These are phyloP conservation scores for Arctia plantaginis DNA, from an alignment of 2,888 invertebrate species.

Conservation along the genomic window DNA sequence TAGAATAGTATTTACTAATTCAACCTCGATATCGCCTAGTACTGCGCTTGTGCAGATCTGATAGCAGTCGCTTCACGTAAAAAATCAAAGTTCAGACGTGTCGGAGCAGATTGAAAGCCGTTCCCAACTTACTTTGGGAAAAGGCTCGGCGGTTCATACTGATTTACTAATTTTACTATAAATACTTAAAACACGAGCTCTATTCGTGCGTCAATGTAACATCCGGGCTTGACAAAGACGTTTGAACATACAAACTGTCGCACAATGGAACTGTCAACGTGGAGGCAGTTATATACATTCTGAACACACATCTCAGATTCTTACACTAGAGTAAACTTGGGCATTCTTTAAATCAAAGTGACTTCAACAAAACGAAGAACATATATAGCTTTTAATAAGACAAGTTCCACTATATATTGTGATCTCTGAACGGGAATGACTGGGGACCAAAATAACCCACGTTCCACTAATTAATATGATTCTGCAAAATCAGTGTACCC, in stretches of 20 bases:
- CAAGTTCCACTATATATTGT: background rate
- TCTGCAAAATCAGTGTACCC: no score
- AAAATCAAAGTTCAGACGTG: no score
- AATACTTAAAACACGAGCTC: background rate
- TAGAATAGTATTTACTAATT: no score
- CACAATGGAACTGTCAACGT: slow-evolving; percentile 1
- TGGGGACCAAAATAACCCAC: no score
- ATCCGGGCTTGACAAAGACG: slow-evolving; percentile 13
- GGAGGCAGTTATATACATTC: slow-evolving; percentile 1
- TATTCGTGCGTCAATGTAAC: slow-evolving; percentile 4
- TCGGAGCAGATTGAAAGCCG: no score
- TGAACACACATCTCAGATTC: background rate
- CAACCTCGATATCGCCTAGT: no score
- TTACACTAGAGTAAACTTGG: background rate
- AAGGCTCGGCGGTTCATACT: background rate
- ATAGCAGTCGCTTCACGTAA: no score
- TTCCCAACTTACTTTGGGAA: background rate
- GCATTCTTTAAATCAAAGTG: background rate
- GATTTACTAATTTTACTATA: background rate
- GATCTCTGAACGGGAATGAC: background rate
- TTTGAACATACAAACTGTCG: background rate
- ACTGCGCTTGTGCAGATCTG: no score
- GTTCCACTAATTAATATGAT: no score
- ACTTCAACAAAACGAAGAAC: background rate
- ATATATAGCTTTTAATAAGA: background rate